These are phyloP conservation scores for Drosophila buzzatii DNA, from an alignment of 2,888 invertebrate genomes.

Conservation along the genomic window DNA sequence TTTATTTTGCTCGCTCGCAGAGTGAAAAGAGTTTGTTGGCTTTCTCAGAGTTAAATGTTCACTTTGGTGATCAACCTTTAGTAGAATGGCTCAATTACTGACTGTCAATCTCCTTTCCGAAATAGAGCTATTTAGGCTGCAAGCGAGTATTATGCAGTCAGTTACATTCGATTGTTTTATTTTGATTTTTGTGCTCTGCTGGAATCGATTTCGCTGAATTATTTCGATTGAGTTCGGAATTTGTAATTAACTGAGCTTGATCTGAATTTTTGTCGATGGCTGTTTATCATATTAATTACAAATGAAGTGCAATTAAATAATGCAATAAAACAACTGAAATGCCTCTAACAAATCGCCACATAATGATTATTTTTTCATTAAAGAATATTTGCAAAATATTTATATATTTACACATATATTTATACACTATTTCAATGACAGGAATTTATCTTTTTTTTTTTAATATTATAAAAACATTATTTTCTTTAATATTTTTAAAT, in stretches of 20 bases:
- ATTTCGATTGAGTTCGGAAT: conserved; percentile 2
- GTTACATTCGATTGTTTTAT: background rate
- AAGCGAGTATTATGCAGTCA: background rate
- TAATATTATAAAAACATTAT: no score
- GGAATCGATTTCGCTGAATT: conserved; percentile 3
- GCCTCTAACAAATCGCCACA: background rate
- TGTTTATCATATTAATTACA: conserved; percentile 11
- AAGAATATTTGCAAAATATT: no score
- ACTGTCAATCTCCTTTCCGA: background rate
- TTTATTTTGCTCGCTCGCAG: background rate
- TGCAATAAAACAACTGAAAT: background rate
- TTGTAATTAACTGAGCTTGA: background rate
- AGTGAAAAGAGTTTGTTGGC: background rate
- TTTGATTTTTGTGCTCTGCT: conserved; percentile 13
- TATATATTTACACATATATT: no score
- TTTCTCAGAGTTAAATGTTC: background rate
- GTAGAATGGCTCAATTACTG: background rate
- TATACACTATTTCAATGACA: no score
- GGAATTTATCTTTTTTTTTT: no score
- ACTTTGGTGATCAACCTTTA: background rate
- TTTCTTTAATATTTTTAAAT: no score
- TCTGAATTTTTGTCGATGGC: background rate
- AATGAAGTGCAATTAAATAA: conserved; percentile 20
- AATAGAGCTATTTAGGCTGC: background rate
- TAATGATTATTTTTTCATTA: background rate